Base-by-base conservation (phyloP, 2,888 invertebrate species). In the Gibbula magus region DNA sequence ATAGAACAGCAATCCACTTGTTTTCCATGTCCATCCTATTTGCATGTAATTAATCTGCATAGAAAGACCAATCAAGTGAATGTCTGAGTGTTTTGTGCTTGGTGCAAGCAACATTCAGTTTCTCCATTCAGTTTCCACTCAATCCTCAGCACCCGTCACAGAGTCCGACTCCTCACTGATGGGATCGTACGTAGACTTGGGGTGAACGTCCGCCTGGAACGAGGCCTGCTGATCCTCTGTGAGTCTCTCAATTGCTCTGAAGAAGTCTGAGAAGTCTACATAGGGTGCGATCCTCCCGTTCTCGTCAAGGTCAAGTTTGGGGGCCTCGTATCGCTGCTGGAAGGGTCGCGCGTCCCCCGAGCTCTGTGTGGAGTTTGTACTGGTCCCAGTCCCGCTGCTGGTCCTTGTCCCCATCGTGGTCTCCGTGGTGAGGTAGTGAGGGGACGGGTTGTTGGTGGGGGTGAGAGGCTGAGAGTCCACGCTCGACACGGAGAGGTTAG, bases 241-340 rank as follows among this genome's bases (percentile, higher is more conserved):
- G 85, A 92, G 84, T 76, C 88, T 88, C 53, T 87, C 89, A 22
- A 92, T 86, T 20, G 90, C 90, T 67, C 86, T 82, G 83, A 89
- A 89, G 86, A 91, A 98, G 88, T 95, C 96, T 0, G 95, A 94
- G 92, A 98, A 98, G 92, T 97, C 96, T 0, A 98, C 97, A 91
- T 98, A 97, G 0, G 96, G 95, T 78, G 95, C 95, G 2, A 97
- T 96, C 78, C 89, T 95, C 29, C 95, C 94, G 89, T 96, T 95
- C 85, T 94, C 95, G 88, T 96, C 95, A 0, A 94, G 92, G 1
- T 93, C 93, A 86, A 94, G 86, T 83, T 90, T 85, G 20, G 86
- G 79, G 78, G 85, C 82, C 79, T 84, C 82, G 51, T 85, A 84
- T n/a, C 86, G 73, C 22, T 79, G 81, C 0, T 81, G 79, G 56